Conservation (phyloP, 2,888 invertebrate species). For the Panzeria rudis region DNA sequence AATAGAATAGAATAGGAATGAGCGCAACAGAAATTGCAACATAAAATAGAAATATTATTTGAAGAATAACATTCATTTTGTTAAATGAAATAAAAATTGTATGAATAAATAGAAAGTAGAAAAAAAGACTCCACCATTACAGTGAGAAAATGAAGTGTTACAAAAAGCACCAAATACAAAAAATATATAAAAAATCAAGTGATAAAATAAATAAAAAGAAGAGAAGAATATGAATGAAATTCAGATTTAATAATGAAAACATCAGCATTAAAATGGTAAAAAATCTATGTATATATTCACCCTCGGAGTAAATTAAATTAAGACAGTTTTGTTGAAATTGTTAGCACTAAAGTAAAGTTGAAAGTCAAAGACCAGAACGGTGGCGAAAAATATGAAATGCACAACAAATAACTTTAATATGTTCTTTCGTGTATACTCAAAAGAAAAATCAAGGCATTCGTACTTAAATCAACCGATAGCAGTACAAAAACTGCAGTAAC, state of each 20-base stretch:
- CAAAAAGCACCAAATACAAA: slow-evolving; percentile 9
- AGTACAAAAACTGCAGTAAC: too few species aligned
- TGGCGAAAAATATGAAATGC: too few species aligned
- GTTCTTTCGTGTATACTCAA: too few species aligned
- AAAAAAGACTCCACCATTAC: slow-evolving; percentile 34
- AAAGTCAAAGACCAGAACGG: too few species aligned
- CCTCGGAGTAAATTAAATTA: slow-evolving; percentile 51
- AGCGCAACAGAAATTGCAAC: slow-evolving; percentile 48
- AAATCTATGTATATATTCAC: slow-evolving; percentile 23
- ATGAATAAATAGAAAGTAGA: slow-evolving; percentile 60
- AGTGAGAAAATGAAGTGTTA: slow-evolving; percentile 72
- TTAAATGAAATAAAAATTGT: slow-evolving; percentile 71
- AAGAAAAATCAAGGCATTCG: too few species aligned
- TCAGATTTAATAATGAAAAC: slow-evolving; percentile 72
- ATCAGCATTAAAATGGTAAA: slow-evolving; percentile 55
- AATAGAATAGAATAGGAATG: slow-evolving; percentile 27
- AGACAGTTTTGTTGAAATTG: slow-evolving; percentile 44
- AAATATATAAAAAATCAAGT: slow-evolving; percentile 50
- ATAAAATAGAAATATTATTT: slow-evolving; percentile 52
- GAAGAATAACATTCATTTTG: slow-evolving; percentile 68
- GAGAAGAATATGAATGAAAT: slow-evolving; percentile 67
- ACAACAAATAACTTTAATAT: too few species aligned
- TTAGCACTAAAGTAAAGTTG: not conserved
- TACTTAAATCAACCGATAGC: too few species aligned
- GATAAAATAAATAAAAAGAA: slow-evolving; percentile 51